Evolutionary conservation across 2,888 invertebrate species (phyloP), one percentile per base, ranked within the genome.

Genomic region (Acleris laterana): DNA sequence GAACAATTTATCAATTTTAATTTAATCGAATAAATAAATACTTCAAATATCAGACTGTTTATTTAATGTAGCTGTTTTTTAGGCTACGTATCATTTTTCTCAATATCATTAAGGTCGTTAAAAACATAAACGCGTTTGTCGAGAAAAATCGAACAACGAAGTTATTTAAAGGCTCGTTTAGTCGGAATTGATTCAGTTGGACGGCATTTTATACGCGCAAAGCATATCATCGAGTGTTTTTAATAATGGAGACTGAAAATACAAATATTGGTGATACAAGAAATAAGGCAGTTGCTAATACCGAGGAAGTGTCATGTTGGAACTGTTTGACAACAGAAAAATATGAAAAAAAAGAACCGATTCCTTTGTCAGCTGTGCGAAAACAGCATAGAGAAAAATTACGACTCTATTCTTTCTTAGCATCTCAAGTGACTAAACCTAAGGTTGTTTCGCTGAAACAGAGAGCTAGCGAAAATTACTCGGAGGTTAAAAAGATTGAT

Each of bases 381-480:
- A 77, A 80, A 70, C 77, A 83, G 69, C 83, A 85, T 19, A 81
- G 89, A 61, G 72, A 82, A 51, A 87, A 85, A 64, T 83, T 88
- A 48, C 90, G 83, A 70, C 77, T 91, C 2, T 91, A 91, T 74
- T 82, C 88, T 9, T 82, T 89, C 74, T 67, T 91, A 17, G 86
- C 83, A 9, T 82, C 87, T 19, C 88, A 91, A 75, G 70, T 91
- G 69, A 77, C 81, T 0, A 85, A 80, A 68, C 90, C 91, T 13
- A 90, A 84, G 78, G 73, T 83, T 50, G 78, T 91, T 11, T 74
- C 91, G 16, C 74, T 91, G 42, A 85, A 88, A 72, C 90, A 90
- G 73, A 89, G 86, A 82, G 79, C 90, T 17, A 81, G 82, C 74
- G 82, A 85, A 75, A 84, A 86, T 73, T 90, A 88, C 70, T 70